Conservation (phyloP, 2,888 invertebrate genomes). For the Bombylius major region DNA sequence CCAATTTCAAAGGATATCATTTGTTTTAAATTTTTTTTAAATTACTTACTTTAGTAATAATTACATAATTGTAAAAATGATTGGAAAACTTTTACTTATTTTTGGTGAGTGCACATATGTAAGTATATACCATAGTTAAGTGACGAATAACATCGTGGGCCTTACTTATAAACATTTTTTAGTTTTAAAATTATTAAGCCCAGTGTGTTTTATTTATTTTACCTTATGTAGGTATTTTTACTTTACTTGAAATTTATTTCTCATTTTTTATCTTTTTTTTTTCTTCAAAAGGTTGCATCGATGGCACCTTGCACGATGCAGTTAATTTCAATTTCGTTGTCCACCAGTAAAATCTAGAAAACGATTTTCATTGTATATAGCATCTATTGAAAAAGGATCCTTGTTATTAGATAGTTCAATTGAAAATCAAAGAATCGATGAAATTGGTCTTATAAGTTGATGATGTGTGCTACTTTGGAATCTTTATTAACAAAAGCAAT, state of each 20-base stretch:
- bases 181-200: too few species aligned
- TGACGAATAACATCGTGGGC: too few species aligned
- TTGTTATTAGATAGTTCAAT: slow-evolving; percentile 75
- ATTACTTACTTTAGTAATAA: too few species aligned
- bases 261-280: background rate
- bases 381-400: slow-evolving; percentile 90
- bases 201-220: slow-evolving; percentile 78
- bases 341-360: slow-evolving; percentile 64
- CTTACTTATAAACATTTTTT: too few species aligned
- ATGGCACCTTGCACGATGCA: slow-evolving; percentile 80
- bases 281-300: slow-evolving; percentile 24
- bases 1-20: too few species aligned
- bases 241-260: too few species aligned
- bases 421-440: slow-evolving; percentile 57
- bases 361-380: slow-evolving; percentile 72
- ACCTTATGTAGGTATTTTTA: slow-evolving; percentile 75
- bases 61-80: too few species aligned
- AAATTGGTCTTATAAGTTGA: slow-evolving; percentile 75
- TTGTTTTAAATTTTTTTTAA: too few species aligned
- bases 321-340: slow-evolving; percentile 77
- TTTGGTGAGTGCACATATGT: too few species aligned
- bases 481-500: slow-evolving; percentile 68
- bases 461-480: slow-evolving; percentile 78
- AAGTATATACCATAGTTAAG: too few species aligned
- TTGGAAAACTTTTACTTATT: too few species aligned